Evolutionary conservation across 2,797 vertebrate genomes (phyloP).

Genomic region (Eutrigla gurnardus): DNA sequence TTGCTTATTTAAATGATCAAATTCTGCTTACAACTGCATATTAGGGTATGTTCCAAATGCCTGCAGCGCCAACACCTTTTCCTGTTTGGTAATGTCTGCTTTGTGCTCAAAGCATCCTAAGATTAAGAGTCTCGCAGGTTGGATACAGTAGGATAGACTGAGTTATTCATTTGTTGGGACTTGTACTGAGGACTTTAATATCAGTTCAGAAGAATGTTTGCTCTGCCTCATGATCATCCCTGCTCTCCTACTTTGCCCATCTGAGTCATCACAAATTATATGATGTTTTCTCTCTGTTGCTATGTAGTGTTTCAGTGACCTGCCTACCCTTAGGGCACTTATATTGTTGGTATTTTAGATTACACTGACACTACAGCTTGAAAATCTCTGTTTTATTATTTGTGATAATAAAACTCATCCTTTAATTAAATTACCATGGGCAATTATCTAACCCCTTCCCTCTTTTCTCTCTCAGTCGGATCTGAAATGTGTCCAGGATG

Average conservation of each 20-base stretch:
- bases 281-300: conserved; percentile 31
- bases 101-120: conserved; percentile 21
- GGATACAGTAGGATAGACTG: background rate
- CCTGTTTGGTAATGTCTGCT: conserved; percentile 24
- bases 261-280: conserved; percentile 76
- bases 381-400: conserved; percentile 55
- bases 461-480: conserved; percentile 88
- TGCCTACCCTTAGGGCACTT: conserved; percentile 41
- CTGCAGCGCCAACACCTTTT: conserved; percentile 6
- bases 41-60: conserved; percentile 21
- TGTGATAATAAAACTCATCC: conserved; percentile 30
- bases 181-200: conserved; percentile 43
- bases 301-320: conserved; percentile 52
- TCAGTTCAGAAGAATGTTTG: conserved; percentile 52
- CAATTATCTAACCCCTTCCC: conserved; percentile 45
- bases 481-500: conserved; percentile 98
- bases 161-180: conserved; percentile 50
- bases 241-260: conserved; percentile 71
- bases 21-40: conserved; percentile 11
- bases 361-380: conserved; percentile 21
- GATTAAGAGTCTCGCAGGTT: conserved; percentile 29
- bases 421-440: conserved; percentile 52
- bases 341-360: conserved; percentile 49
- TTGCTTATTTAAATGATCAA: conserved; percentile 27
- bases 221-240: conserved; percentile 55